Conservation (phyloP, 2,113 vertebrate genomes). For the Helogale parvula region DNA sequence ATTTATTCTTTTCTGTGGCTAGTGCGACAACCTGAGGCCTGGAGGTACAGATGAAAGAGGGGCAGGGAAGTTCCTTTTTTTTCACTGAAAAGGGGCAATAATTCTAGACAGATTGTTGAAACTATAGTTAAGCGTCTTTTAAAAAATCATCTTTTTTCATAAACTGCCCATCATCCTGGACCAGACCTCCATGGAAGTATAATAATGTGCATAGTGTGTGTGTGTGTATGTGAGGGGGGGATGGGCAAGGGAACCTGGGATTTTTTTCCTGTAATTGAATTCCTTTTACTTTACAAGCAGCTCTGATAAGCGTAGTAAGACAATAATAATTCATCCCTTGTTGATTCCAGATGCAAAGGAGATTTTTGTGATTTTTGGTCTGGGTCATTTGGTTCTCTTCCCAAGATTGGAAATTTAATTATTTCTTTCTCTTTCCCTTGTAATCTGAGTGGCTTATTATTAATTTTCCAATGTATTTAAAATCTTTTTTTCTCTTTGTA, state of each 20-base stretch:
- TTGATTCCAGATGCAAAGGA: conserved; percentile 31
- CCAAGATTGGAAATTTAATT: conserved; percentile 51
- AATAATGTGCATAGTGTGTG: neutral
- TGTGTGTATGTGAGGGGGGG: neutral
- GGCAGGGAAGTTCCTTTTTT: neutral
- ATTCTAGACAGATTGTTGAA: neutral
- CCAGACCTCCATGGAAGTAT: neutral
- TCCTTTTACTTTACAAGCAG: conserved; percentile 37
- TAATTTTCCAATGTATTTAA: conserved; percentile 41
- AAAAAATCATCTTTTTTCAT: neutral
- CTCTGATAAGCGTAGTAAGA: neutral
- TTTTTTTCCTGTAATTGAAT: conserved; percentile 36
- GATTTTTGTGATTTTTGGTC: conserved; percentile 35
- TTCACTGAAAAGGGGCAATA: neutral
- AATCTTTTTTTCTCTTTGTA: neutral
- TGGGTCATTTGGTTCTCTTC: conserved; percentile 41
- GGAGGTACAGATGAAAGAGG: neutral
- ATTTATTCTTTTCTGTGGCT: neutral
- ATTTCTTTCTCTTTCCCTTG: neutral
- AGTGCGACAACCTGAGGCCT: neutral
- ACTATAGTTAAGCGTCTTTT: neutral
- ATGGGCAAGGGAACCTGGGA: neutral
- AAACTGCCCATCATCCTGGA: neutral
- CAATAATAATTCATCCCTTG: neutral
- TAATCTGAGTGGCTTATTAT: conserved; percentile 17